Percentiles rank a stretch among this genome's conserved stretches.
These are phyloP conservation scores for Apamea monoglypha DNA, from an alignment of 2,888 invertebrate species.

Conservation along the genomic window DNA sequence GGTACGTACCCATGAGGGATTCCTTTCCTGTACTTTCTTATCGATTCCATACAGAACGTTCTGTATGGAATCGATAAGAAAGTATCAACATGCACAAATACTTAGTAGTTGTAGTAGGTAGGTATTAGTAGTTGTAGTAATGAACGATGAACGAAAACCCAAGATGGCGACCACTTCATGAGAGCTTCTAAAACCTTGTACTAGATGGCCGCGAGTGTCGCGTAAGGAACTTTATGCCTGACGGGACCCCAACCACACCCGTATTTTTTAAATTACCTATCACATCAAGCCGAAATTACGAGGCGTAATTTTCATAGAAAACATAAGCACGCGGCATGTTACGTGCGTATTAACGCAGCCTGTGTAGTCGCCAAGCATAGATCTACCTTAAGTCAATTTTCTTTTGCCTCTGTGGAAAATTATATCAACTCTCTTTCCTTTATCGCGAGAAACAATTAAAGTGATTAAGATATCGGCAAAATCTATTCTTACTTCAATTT, in stretches of 20 bases:
- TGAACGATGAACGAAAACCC: no score
- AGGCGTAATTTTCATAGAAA: neutral
- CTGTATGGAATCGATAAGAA: neutral
- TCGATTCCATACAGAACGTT: neutral
- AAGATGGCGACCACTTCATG: neutral
- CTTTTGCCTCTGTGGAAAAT: neutral
- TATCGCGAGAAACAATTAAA: neutral
- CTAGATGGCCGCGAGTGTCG: neutral
- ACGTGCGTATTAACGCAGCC: neutral
- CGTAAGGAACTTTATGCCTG: neutral
- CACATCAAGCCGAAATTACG: neutral
- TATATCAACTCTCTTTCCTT: neutral
- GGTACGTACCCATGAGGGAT: neutral
- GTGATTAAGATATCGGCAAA: neutral
- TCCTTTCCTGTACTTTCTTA: neutral
- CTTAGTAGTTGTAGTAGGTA: no score
- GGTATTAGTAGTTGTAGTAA: no score
- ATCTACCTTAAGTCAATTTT: neutral
- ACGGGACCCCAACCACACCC: neutral
- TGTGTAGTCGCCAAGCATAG: neutral
- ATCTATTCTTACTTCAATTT: conserved; percentile 13
- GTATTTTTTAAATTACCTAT: neutral
- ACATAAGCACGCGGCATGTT: neutral
- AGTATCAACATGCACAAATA: neutral
- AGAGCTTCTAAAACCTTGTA: neutral